A percentile compares a stretch with the other conserved stretches of the same genome.
Conservation (phyloP, 2,113 vertebrate species). For the Chitala chitala region DNA sequence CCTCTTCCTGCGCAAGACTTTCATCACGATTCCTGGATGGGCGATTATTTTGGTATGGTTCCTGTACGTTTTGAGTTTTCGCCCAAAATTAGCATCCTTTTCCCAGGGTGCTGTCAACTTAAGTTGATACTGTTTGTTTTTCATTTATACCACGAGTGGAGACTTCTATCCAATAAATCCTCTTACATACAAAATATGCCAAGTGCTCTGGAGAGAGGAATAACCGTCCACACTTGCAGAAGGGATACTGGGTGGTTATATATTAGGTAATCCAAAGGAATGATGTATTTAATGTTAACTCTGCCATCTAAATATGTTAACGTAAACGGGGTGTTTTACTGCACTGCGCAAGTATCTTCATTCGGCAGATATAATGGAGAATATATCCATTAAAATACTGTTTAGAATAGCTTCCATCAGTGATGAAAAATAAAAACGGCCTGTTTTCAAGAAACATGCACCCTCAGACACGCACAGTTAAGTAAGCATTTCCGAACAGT, state of each 20-base stretch:
- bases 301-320: conserved; percentile 39
- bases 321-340: conserved; percentile 43
- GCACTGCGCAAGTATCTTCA: conserved; percentile 66
- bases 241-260: conserved; percentile 23
- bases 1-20: conserved; percentile 85
- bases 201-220: background rate
- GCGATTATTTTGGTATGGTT: conserved; percentile 69
- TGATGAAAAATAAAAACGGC: conserved; percentile 30
- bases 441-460: conserved; percentile 38
- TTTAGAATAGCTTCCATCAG: background rate
- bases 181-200: background rate
- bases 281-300: conserved; percentile 32
- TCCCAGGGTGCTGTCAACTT: conserved; percentile 65
- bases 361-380: conserved; percentile 19
- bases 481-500: conserved; percentile 47
- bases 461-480: conserved; percentile 46
- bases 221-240: background rate
- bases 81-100: conserved; percentile 64
- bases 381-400: background rate
- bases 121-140: conserved; percentile 66
- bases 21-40: conserved; percentile 79
- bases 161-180: conserved; percentile 36
- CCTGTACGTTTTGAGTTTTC: conserved; percentile 66
- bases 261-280: conserved; percentile 41
- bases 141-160: conserved; percentile 57